A percentile compares a stretch with the other conserved stretches of the same genome.
phyloP scores from a whole-genome alignment of 2,888 invertebrate genomes.

The Ophion costatus region DNA sequence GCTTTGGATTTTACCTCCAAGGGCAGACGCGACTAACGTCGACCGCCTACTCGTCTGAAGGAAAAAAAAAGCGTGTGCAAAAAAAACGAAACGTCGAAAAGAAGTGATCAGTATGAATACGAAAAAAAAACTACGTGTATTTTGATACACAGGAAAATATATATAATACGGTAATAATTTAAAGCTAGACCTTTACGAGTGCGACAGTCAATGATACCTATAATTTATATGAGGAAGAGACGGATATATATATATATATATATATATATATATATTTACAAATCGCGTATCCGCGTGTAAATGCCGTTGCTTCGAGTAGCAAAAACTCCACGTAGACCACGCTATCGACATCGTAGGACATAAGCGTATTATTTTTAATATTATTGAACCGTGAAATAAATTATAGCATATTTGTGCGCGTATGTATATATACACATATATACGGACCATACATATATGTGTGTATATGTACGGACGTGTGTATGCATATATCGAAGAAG shows the following conservation, averaged over 20 bases:
- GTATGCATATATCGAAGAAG: neutral
- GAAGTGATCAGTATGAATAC: slow-evolving; percentile 40
- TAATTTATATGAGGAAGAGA: slow-evolving; percentile 71
- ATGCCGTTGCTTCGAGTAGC: slow-evolving; percentile 74
- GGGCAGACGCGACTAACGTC: slow-evolving; percentile 27
- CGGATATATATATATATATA: neutral
- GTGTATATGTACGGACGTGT: neutral
- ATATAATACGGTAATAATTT: slow-evolving; percentile 58
- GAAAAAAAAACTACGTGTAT: neutral
- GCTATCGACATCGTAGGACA: slow-evolving; percentile 72
- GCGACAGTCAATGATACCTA: slow-evolving; percentile 70
- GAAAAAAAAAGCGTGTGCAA: neutral
- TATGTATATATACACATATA: slow-evolving; percentile 9
- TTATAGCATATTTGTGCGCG: slow-evolving; percentile 66
- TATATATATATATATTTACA: neutral
- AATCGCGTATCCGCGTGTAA: slow-evolving; percentile 68
- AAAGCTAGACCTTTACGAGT: slow-evolving; percentile 38
- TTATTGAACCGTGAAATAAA: slow-evolving; percentile 75
- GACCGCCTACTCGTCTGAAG: neutral
- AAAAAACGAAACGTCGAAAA: slow-evolving; percentile 3
- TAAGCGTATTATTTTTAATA: slow-evolving; percentile 73
- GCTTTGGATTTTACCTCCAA: neutral
- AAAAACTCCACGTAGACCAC: slow-evolving; percentile 73
- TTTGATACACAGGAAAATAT: slow-evolving; percentile 20
- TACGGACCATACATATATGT: neutral